Conservation (phyloP, 2,113 vertebrate genomes). For the Triplophysa dalaica region DNA sequence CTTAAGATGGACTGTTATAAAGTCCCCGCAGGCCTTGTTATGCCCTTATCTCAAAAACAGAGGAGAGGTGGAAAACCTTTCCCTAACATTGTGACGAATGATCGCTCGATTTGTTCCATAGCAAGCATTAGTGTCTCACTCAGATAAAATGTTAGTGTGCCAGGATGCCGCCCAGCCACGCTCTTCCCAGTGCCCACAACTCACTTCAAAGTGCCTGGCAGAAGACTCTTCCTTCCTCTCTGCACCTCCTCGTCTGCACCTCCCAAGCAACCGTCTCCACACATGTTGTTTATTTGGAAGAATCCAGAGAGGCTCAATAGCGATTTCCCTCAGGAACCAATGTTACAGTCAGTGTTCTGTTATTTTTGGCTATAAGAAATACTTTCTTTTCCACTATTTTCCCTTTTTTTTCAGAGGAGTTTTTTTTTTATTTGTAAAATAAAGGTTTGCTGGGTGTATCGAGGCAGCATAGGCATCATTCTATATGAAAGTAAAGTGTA, state of each 20-base stretch:
- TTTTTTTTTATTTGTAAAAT: constrained; percentile 4
- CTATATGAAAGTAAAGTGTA: too few relatives aligned
- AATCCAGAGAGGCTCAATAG: constrained; percentile 3
- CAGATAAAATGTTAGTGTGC: constrained; percentile 25
- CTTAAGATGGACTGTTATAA: constrained; percentile 28
- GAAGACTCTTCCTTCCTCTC: constrained; percentile 42
- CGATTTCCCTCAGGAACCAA: constrained; percentile 4
- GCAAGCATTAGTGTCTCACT: constrained; percentile 26
- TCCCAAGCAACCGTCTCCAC: constrained; percentile 40
- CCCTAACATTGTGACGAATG: neutral
- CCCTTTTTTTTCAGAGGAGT: neutral
- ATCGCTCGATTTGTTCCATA: neutral
- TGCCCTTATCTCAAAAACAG: constrained; percentile 51
- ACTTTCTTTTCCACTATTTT: neutral
- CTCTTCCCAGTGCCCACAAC: constrained; percentile 7
- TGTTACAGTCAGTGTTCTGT: neutral
- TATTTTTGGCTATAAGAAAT: neutral
- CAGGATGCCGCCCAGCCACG: constrained; percentile 18
- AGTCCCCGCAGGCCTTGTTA: constrained; percentile 47
- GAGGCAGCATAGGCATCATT: neutral
- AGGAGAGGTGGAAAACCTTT: constrained; percentile 1
- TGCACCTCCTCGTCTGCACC: constrained; percentile 22
- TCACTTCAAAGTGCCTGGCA: constrained; percentile 15
- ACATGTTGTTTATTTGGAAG: constrained; percentile 16
- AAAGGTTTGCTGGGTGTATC: neutral